Base-by-base conservation (phyloP, 2,797 vertebrate genomes). In the Gobio occitaniae region DNA sequence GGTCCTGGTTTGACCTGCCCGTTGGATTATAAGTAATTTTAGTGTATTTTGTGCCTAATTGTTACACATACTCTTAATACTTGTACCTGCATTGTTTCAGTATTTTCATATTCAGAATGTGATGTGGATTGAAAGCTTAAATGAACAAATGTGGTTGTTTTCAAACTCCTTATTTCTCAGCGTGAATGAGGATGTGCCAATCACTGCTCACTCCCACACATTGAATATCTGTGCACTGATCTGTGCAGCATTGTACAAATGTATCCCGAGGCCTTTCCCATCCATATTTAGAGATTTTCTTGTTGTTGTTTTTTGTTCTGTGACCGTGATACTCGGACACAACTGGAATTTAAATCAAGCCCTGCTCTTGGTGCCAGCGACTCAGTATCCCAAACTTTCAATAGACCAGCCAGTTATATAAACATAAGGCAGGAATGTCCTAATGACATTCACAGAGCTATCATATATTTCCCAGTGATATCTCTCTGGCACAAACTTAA, bases 291-390 rank as follows among this genome's bases (percentile, higher is more conserved):
- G 86, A 87, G 70, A 78, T 83, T 87, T 81, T 70, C 15, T 78
- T 74, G 19, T 71, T 84, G 70, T 85, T 84, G 86, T 83, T 82
- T 88, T 79, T 56, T 77, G 72, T 87, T 80, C 65, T 32, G 17
- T 69, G 75, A 69, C 75, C 19, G 19, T 78, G 83, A 78, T 65
- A 38, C 80, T 86, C 29, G 13, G 74, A 82, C 87, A 80, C 87
- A 90, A 88, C 72, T 88, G 81, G 86, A 88, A 88, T 88, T 88
- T 90, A 80, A 87, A 86, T 87, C 78, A 90, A 88, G 87, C 21
- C 71, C 68, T 80, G 41, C 56, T 74, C 41, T 54, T 82, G 59
- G 68, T 84, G 78, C 79, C 82, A 85, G 80, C 63, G 29, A 81
- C 48, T 63, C 70, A 36, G 63, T 76, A 65, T 75, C 9, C 54